phyloP scores from a whole-genome alignment of 2,888 invertebrate species.

The Crocallis elinguaria region DNA sequence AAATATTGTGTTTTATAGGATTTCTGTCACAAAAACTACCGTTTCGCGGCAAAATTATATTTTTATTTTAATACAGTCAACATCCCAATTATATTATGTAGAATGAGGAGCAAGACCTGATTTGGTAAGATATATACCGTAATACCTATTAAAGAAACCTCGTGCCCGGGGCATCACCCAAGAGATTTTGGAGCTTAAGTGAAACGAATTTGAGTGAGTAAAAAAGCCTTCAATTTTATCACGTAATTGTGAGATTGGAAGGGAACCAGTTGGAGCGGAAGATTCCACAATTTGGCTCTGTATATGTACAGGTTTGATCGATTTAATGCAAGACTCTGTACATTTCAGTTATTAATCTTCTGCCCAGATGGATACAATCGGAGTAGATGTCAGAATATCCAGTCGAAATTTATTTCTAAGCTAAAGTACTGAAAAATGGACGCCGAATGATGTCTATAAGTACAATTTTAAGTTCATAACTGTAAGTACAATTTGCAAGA shows the following conservation, averaged over 20 bases:
- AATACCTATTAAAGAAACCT: slow-evolving; percentile 49
- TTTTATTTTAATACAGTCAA: too few relatives aligned
- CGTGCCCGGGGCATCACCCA: slow-evolving; percentile 44
- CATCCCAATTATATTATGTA: slow-evolving; percentile 44
- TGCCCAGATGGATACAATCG: too few relatives aligned
- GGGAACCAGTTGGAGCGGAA: slow-evolving; percentile 35
- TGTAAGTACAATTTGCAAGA: not conserved
- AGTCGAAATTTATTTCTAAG: too few relatives aligned
- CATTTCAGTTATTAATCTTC: too few relatives aligned
- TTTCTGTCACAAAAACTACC: too few relatives aligned
- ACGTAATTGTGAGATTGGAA: slow-evolving; percentile 61
- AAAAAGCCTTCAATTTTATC: slow-evolving; percentile 67
- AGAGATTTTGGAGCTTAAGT: slow-evolving; percentile 59
- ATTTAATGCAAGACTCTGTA: slow-evolving; percentile 24
- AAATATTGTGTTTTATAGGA: too few relatives aligned
- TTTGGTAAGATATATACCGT: slow-evolving; percentile 49
- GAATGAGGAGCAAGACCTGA: slow-evolving; percentile 43
- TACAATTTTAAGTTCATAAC: not conserved
- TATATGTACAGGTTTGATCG: slow-evolving; percentile 29
- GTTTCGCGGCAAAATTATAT: too few relatives aligned
- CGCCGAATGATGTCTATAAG: not conserved
- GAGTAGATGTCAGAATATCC: too few relatives aligned
- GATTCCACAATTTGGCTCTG: slow-evolving; percentile 34
- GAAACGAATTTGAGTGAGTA: slow-evolving; percentile 63
- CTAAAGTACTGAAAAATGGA: too few relatives aligned